Base-by-base conservation (phyloP, 2,888 invertebrate genomes). In the Lamellibrachia satsuma region DNA sequence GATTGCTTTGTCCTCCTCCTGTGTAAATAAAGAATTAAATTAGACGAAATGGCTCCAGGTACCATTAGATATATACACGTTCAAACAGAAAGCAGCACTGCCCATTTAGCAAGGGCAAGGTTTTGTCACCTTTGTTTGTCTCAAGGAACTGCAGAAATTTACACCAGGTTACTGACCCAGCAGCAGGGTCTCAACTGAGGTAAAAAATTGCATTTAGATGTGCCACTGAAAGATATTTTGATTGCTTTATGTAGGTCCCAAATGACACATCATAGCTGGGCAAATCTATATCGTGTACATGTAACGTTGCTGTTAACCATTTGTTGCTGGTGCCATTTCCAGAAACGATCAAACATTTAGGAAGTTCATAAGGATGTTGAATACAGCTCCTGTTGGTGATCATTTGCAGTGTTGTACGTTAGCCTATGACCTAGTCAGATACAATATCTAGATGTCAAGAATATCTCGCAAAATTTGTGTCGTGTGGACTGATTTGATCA, bases 21-120 rank as follows among this genome's bases (percentile, higher is more conserved):
- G 75, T 15, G 75, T 75, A 75, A 75, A 75, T 75, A 75, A 75
- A 75, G 75, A 75, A 75, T 75, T 75, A 75, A 75, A 75, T 75
- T 75, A 75, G 75, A 75, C 22, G 22, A 75, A 75, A 75, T 22
- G 22, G 75, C n/a, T 15, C 22, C 75, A 75, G 75, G 75, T 75
- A 75, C n/a, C 75, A 75, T 75, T 75, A 11, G 75, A 75, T 75
- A 75, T 75, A 22, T 75, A 75, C 75, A 75, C 15, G 75, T 75
- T 75, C 75, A 22, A 22, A 11, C 3, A 2, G 75, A 22, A 1
- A 6, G 6, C 15, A 75, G 22, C 75, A 22, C 6, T 75, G 75
- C n/a, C 75, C 75, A 22, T 75, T 75, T 75, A 75, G 75, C 75
- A 2, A 22, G 75, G 75, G 75, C n/a, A 75, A 22, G 75, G 75